phyloP scores from a whole-genome alignment of 2,888 invertebrate species.

The Myopa testacea region DNA sequence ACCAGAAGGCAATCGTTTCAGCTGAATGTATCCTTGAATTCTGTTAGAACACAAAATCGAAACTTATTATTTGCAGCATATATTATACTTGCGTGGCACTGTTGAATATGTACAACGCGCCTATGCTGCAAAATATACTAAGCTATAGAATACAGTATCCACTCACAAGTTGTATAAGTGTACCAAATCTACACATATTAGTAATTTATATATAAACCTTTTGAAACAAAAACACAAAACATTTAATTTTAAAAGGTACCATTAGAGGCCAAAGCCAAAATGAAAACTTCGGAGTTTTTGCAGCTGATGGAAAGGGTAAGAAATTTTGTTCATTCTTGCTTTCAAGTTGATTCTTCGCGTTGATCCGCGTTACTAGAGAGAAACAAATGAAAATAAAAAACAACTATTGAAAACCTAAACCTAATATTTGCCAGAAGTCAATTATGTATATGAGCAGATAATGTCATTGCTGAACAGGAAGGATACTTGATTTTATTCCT shows the following conservation, averaged over 20 bases:
- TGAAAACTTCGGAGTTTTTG: constrained; percentile 64
- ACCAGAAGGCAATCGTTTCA: neutral
- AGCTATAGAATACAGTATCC: neutral
- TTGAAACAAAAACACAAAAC: neutral
- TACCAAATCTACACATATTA: constrained; percentile 2
- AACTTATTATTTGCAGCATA: neutral
- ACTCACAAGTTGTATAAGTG: neutral
- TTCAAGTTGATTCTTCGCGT: too few relatives aligned
- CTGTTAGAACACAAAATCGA: neutral
- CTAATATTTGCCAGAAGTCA: too few relatives aligned
- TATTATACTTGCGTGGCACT: constrained; percentile 1
- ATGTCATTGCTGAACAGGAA: constrained; percentile 35
- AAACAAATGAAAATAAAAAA: too few relatives aligned
- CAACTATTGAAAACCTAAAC: too few relatives aligned
- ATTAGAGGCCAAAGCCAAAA: constrained; percentile 39
- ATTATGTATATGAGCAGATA: constrained; percentile 20
- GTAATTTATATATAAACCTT: neutral
- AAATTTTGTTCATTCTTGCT: neutral
- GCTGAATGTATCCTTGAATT: neutral
- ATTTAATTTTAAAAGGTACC: neutral
- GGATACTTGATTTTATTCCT: constrained; percentile 27
- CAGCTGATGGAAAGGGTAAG: constrained; percentile 63
- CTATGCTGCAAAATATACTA: neutral
- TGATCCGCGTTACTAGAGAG: too few relatives aligned
- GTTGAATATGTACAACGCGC: constrained; percentile 24